Evolutionary conservation across 2,797 vertebrate species (phyloP).

Genomic region (Urosaurus nigricauda): DNA sequence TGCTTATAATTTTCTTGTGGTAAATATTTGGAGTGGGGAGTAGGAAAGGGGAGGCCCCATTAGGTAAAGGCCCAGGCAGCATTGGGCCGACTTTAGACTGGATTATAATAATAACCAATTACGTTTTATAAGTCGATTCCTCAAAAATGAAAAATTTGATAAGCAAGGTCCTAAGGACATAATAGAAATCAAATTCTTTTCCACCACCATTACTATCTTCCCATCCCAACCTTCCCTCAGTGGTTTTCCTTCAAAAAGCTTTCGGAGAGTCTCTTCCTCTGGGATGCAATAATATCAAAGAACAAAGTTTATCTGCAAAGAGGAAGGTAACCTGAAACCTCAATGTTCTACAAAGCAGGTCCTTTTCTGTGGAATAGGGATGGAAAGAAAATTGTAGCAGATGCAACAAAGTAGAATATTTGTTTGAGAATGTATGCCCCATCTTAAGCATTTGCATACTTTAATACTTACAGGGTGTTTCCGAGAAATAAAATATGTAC

Average conservation of each 20-base stretch:
- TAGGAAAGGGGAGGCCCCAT: too few species aligned
- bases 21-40: too few species aligned
- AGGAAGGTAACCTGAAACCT: not conserved
- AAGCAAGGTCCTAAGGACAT: not conserved
- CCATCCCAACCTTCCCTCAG: not conserved
- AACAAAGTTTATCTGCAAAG: not conserved
- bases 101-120: constrained; percentile 28
- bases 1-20: too few species aligned
- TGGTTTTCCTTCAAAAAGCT: not conserved
- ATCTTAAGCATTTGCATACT: too few species aligned
- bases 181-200: not conserved
- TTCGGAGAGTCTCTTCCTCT: constrained; percentile 12
- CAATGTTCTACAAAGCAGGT: not conserved
- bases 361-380: not conserved
- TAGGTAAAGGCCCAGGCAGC: too few species aligned
- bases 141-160: not conserved
- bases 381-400: too few species aligned
- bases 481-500: too few species aligned
- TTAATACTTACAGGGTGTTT: too few species aligned
- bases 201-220: not conserved
- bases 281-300: not conserved
- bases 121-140: not conserved
- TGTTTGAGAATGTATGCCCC: too few species aligned
- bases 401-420: too few species aligned
- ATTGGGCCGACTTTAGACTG: too few species aligned